These are phyloP conservation scores for Polymixis flavicincta DNA, from an alignment of 2,888 invertebrate species.

Conservation along the genomic window DNA sequence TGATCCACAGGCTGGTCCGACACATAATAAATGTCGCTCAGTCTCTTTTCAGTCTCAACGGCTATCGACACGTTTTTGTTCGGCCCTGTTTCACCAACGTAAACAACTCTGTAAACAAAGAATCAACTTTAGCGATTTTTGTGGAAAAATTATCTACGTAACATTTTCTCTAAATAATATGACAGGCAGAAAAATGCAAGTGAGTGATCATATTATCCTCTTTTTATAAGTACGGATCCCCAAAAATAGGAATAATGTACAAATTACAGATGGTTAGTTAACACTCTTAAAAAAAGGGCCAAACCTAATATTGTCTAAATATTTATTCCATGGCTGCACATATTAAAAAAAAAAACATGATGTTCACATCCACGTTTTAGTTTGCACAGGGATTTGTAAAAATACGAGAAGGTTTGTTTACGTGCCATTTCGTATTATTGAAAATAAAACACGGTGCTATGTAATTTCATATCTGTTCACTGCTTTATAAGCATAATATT, in stretches of 20 bases:
- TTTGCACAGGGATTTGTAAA: too few species aligned
- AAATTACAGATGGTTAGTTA: neutral
- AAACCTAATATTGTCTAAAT: too few species aligned
- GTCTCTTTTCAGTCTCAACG: constrained; percentile 83
- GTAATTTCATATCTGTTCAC: neutral
- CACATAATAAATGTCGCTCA: constrained; percentile 90
- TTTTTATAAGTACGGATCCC: neutral
- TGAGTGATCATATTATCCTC: too few species aligned
- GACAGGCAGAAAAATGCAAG: neutral
- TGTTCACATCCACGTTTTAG: too few species aligned
- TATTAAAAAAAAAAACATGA: too few species aligned
- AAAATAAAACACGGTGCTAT: neutral
- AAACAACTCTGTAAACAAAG: constrained; percentile 80
- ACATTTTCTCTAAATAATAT: neutral
- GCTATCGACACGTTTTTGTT: constrained; percentile 85
- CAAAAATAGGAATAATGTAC: neutral
- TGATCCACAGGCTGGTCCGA: constrained; percentile 83
- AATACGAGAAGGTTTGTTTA: too few species aligned
- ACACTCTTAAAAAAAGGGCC: neutral
- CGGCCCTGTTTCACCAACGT: constrained; percentile 84
- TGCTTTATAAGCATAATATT: neutral
- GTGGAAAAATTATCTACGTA: neutral
- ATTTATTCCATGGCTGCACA: too few species aligned
- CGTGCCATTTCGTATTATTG: too few species aligned
- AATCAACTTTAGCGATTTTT: neutral